These are phyloP conservation scores for Scaptomyza flava DNA, from an alignment of 2,888 invertebrate species.

Conservation along the genomic window DNA sequence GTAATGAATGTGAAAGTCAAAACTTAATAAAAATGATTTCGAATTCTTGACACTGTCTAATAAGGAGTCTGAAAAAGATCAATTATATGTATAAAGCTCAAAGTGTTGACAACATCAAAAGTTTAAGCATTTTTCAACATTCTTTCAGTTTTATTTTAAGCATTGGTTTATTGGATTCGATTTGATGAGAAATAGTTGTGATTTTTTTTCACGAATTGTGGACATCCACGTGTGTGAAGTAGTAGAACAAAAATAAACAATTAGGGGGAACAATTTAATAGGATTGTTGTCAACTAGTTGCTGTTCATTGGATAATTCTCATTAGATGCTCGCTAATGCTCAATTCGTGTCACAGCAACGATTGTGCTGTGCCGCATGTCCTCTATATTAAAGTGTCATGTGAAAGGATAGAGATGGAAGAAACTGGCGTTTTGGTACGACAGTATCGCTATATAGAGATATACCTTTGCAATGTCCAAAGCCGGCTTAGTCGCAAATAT, in stretches of 20 bases:
- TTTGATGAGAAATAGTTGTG: not conserved
- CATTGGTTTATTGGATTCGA: not conserved
- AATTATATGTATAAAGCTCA: too few relatives aligned
- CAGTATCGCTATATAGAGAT: not conserved
- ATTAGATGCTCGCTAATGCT: conserved; percentile 7
- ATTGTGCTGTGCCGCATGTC: not conserved
- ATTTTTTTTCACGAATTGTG: not conserved
- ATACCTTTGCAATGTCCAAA: conserved; percentile 23
- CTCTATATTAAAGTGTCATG: conserved; percentile 20
- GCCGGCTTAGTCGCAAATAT: conserved; percentile 57
- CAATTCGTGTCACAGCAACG: not conserved
- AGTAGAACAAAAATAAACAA: not conserved
- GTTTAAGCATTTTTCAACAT: too few relatives aligned
- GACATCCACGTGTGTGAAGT: not conserved
- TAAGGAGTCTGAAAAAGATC: too few relatives aligned
- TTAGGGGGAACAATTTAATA: conserved; percentile 8
- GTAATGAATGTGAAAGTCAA: not conserved
- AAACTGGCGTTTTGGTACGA: conserved; percentile 1
- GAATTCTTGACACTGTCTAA: not conserved
- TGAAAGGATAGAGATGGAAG: conserved; percentile 1
- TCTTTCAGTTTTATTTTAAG: too few relatives aligned
- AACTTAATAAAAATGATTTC: not conserved
- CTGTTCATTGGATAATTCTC: conserved; percentile 10
- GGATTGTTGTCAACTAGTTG: conserved; percentile 20
- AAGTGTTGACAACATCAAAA: too few relatives aligned